Evolutionary conservation across 2,113 vertebrate genomes (phyloP), one percentile per base, ranked within the genome.

Genomic region (Sakesphorus luctuosus): DNA sequence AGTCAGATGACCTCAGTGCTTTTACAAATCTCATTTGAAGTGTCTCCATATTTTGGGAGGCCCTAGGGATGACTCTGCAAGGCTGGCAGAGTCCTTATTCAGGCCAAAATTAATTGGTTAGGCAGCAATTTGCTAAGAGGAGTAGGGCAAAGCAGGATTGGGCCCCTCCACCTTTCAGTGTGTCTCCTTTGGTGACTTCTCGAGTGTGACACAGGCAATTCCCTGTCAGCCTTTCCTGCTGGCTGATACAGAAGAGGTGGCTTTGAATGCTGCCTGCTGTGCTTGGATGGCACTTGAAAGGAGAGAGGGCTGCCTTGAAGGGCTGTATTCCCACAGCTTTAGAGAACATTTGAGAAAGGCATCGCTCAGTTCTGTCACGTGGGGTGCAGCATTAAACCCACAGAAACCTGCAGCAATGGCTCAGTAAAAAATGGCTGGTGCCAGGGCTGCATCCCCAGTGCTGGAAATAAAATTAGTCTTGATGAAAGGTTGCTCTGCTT

Each of bases 251-350:
- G 69, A 74, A 67, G 91, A 94, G 91, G 86, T 90, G 81, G 84
- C 86, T 95, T 93, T 87, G 93, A 91, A 77, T 19, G 95, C 90
- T 95, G 82, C 94, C 94, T 78, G 91, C 94, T 93, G 93, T 61
- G 96, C 89, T 82, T n/a, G 62, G 55, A 0, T 52, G 84, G 84
- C 83, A 59, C 94, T 93, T 94, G 94, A 94, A 95, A 92, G 77
- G 89, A 33, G 89, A 31, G 72, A 61, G 71, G 87, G 4, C 76
- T 86, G 93, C 82, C 59, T 85, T 67, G 0, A 35, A 58, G 87
- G 93, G 56, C 31, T 9, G 50, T 36, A 10, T 90, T 95, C 85
- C 84, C 83, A 67, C 68, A 86, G 88, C 86, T 93, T 90, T 38
- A 59, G 79, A 83, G 76, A 14, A 0, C 16, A 0, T 71, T 75